These are phyloP conservation scores for Siniperca undulata DNA, from an alignment of 2,797 vertebrate species.

Conservation along the genomic window DNA sequence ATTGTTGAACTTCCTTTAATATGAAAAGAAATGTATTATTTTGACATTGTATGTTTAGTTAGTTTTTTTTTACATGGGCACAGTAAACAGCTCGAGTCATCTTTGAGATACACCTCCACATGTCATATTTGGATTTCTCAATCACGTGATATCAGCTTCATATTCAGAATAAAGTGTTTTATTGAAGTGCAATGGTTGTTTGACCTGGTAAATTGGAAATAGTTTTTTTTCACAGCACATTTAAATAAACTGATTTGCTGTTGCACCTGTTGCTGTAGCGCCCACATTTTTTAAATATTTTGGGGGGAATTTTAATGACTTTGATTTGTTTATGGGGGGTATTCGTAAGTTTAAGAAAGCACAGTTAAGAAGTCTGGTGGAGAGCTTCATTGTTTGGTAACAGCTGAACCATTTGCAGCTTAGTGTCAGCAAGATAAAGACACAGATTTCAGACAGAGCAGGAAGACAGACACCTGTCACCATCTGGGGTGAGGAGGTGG, in stretches of 20 bases:
- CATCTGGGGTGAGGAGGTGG: slow-evolving; percentile 19
- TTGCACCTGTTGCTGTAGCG: neutral
- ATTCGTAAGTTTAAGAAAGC: neutral
- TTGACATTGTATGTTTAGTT: neutral
- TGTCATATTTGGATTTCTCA: neutral
- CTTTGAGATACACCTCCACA: neutral
- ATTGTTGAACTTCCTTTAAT: neutral
- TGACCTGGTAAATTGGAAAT: neutral
- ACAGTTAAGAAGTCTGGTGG: neutral
- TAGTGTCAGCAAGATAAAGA: slow-evolving; percentile 24
- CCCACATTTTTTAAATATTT: neutral
- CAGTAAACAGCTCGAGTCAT: neutral
- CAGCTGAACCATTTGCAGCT: slow-evolving; percentile 16
- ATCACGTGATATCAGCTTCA: neutral
- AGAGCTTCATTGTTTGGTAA: slow-evolving; percentile 18
- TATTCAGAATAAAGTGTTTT: neutral
- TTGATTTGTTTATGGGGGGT: neutral
- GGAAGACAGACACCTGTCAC: slow-evolving; percentile 37
- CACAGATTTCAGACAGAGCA: slow-evolving; percentile 20
- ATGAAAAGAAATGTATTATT: neutral
- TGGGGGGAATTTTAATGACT: neutral
- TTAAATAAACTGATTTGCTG: neutral
- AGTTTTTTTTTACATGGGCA: neutral
- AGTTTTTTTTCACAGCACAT: neutral
- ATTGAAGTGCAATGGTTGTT: neutral